Base-by-base conservation (phyloP, 2,113 vertebrate genomes). In the Ptyas mucosa region DNA sequence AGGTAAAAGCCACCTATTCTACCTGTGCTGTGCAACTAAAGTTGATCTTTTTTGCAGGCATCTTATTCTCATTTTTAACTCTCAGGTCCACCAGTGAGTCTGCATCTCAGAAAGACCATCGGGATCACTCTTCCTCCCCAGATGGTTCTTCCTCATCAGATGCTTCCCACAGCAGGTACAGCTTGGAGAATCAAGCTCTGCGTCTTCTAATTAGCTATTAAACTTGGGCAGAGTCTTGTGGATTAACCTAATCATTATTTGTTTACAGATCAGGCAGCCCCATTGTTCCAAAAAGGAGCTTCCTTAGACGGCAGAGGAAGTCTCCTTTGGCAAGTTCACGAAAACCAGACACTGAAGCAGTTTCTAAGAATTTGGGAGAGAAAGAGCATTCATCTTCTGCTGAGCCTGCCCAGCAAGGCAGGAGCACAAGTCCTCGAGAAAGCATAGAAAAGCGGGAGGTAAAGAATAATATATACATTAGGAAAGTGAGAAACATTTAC, bases 121-220 rank as follows among this genome's bases (percentile, higher is more conserved):
- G 96, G 69, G 95, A 96, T 55, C 96, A 91, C 6, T 97, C 97
- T 87, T 97, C 96, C 29, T 97, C 97, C 85, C 95, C 96, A 89
- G 96, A 97, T n/a, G 96, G 95, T 26, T 97, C 97, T 53, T 96
- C 96, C 4, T 97, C 96, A 18, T 97, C 97, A 6, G 96, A 96
- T 88, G 95, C 94, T 85, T 97, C 97, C 14, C 95, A 95, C 23
- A 97, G 97, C 97, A 97, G 97, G 97, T 97, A 97, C 89, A 94
- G 91, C 91, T 51, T 85, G 93, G 94, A 93, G 51, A 94, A 18
- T 20, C 18, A 94, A 94, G 94, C 93, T 21, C 8, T 46, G 23
- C 3, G 14, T 58, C 8, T 58, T 61, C 5, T 26, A 46, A 91
- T 8, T 24, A 90, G 58, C n/a, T 91, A 29, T 10, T 12, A 57